Evolutionary conservation across 2,888 invertebrate genomes (phyloP).

Genomic region (Calameuta idolon): DNA sequence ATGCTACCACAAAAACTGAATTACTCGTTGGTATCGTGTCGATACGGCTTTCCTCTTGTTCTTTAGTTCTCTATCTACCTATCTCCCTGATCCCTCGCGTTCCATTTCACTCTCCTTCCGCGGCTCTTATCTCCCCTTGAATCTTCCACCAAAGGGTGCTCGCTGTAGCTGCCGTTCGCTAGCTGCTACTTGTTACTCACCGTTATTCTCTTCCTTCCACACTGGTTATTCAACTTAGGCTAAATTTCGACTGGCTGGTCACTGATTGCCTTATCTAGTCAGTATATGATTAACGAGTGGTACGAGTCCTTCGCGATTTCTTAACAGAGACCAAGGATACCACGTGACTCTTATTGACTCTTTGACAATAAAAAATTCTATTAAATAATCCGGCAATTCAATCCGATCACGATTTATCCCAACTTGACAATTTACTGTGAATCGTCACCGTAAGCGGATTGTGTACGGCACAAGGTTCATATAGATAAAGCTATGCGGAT

Average conservation of each 20-base stretch:
- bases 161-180: slow-evolving; percentile 15
- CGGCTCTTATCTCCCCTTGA: slow-evolving; percentile 23
- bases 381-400: neutral
- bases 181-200: slow-evolving; percentile 3
- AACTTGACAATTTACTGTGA: neutral
- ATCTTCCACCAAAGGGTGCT: slow-evolving; percentile 21
- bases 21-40: slow-evolving; percentile 23
- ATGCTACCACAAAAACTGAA: slow-evolving; percentile 14
- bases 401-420: neutral
- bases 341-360: neutral
- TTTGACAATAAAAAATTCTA: neutral
- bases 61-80: slow-evolving; percentile 15
- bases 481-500: neutral
- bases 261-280: neutral
- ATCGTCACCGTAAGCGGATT: neutral
- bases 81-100: slow-evolving; percentile 32
- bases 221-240: neutral
- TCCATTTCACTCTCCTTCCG: slow-evolving; percentile 24
- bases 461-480: neutral
- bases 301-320: neutral
- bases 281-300: neutral
- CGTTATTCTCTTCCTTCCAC: neutral
- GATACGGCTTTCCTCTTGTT: neutral
- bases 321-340: neutral
- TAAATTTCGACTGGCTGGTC: neutral